Conservation (phyloP, 2,113 vertebrate species). For the Oenanthe melanoleuca region DNA sequence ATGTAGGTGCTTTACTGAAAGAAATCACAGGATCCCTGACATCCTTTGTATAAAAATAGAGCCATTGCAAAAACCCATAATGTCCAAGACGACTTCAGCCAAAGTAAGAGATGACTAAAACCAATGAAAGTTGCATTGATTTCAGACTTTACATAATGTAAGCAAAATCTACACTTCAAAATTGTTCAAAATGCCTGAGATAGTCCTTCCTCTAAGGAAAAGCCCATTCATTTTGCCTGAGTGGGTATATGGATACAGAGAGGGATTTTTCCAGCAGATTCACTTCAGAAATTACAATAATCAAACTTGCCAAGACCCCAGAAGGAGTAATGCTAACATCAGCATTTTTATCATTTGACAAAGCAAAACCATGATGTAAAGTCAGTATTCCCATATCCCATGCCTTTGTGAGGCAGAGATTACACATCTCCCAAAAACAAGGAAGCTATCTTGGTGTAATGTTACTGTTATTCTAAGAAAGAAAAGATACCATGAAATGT, state of each 20-base stretch:
- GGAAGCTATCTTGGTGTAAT: not conserved
- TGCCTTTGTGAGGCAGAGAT: not conserved
- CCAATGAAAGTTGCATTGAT: not conserved
- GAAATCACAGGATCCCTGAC: not conserved
- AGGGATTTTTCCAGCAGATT: not conserved
- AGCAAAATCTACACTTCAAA: not conserved
- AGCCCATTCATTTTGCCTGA: not conserved
- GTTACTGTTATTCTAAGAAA: not conserved
- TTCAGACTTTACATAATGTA: not conserved
- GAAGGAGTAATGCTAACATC: not conserved
- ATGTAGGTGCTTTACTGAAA: not conserved
- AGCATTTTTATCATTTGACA: not conserved
- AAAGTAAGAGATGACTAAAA: not conserved
- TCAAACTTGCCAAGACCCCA: not conserved
- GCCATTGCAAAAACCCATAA: not conserved
- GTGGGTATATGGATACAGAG: not conserved
- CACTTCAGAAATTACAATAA: not conserved
- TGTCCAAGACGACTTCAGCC: not conserved
- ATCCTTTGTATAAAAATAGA: conserved; percentile 1
- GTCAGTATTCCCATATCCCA: not conserved
- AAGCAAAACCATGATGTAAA: not conserved
- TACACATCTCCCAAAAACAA: not conserved
- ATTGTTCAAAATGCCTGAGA: not conserved
- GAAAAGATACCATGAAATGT: not conserved
- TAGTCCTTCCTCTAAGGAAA: not conserved